A percentile compares a stretch with the other conserved stretches of the same genome.
Evolutionary conservation across 2,797 vertebrate genomes (phyloP).

Genomic region (Premnoplex brunnescens): DNA sequence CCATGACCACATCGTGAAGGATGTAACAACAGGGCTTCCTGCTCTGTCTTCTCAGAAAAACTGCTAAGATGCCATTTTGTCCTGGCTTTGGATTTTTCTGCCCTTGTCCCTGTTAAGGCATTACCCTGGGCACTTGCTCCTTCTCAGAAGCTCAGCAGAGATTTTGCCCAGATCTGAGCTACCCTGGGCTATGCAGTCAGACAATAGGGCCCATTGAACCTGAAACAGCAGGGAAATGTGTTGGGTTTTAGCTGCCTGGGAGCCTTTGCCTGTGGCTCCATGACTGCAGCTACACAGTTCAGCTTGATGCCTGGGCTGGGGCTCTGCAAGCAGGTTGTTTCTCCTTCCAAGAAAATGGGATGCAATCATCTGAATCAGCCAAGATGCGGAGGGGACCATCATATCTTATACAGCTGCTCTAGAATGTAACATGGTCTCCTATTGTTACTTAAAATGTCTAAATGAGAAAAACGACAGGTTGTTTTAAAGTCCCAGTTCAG

Average conservation of each 20-base stretch:
- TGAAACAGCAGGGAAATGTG: accelerated
- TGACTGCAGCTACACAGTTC: neutral
- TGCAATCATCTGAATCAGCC: neutral
- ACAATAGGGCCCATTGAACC: neutral
- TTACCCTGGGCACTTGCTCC: neutral
- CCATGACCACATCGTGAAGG: neutral
- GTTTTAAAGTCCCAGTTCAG: neutral
- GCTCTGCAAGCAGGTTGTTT: neutral
- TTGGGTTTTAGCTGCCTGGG: neutral
- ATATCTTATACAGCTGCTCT: neutral
- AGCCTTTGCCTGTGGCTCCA: neutral
- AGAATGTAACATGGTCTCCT: neutral
- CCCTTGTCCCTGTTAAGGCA: neutral
- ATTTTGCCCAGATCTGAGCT: neutral
- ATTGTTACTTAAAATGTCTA: neutral
- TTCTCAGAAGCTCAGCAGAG: neutral
- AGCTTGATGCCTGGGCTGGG: neutral
- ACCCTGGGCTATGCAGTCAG: neutral
- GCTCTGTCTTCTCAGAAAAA: neutral
- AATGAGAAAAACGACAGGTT: neutral
- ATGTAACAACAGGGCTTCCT: neutral
- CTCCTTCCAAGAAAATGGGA: neutral
- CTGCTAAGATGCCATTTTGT: neutral
- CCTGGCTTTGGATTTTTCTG: neutral
- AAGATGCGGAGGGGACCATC: neutral